phyloP scores from a whole-genome alignment of 1,140 invertebrate genomes.

The Drosophila repletoides region DNA sequence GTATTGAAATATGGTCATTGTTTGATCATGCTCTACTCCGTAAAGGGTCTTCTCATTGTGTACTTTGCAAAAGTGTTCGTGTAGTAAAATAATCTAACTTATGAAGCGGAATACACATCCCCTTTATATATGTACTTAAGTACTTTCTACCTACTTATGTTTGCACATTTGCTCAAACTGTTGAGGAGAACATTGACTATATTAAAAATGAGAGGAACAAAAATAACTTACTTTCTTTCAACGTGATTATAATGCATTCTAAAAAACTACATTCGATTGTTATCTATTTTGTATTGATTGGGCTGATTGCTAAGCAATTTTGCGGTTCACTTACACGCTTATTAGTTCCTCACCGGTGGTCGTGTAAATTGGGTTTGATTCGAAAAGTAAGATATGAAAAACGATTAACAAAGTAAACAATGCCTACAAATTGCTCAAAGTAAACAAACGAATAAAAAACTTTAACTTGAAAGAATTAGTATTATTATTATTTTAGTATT shows the following conservation, averaged over 20 bases:
- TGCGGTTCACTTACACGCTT: constrained; percentile 19
- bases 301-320: constrained; percentile 12
- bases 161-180: constrained; percentile 11
- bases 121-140: constrained; percentile 15
- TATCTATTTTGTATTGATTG: constrained; percentile 26
- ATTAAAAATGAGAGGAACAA: constrained; percentile 12
- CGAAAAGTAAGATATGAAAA: not conserved
- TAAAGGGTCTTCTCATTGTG: constrained; percentile 57
- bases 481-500: too few species aligned
- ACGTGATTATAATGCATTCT: constrained; percentile 9
- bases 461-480: too few species aligned
- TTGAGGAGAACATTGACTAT: constrained; percentile 11
- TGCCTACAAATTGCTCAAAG: too few species aligned
- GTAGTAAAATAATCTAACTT: constrained; percentile 55
- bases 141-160: constrained; percentile 33
- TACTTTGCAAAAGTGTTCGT: constrained; percentile 38
- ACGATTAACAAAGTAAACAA: too few species aligned
- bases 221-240: constrained; percentile 1
- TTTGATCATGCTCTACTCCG: constrained; percentile 64
- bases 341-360: constrained; percentile 9
- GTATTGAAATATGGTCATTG: constrained; percentile 66
- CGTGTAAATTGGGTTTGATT: too few species aligned
- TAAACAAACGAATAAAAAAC: too few species aligned
- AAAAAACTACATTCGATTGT: constrained; percentile 17
- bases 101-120: constrained; percentile 44